Evolutionary conservation across 2,113 vertebrate species (phyloP).

Genomic region (Thamnaconus septentrionalis): DNA sequence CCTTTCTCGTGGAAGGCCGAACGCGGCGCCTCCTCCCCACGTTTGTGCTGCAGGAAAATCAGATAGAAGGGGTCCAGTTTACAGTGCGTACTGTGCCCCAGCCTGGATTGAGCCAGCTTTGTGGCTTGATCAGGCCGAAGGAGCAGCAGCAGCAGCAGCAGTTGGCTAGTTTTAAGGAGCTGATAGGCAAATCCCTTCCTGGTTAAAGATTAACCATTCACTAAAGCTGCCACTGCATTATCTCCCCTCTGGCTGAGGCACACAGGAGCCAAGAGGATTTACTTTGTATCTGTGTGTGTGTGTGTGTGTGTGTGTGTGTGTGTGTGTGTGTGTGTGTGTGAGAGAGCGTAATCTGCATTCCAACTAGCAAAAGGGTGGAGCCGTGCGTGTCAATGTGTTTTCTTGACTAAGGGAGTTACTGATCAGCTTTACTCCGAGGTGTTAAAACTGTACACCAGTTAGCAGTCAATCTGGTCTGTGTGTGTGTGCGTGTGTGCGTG

Average conservation of each 20-base stretch:
- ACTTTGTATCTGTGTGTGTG: constrained; percentile 24
- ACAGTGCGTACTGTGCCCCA: constrained; percentile 7
- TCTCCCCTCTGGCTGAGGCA: constrained; percentile 68
- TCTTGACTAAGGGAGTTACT: constrained; percentile 60
- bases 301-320: constrained; percentile 19
- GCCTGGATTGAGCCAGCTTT: constrained; percentile 35
- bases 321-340: constrained; percentile 12
- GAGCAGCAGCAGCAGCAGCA: constrained; percentile 34
- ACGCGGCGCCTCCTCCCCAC: constrained; percentile 11
- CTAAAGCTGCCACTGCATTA: constrained; percentile 72
- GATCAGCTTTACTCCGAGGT: constrained; percentile 69
- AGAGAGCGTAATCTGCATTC: constrained; percentile 56
- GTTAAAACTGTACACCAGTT: constrained; percentile 70
- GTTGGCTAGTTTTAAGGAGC: constrained; percentile 77
- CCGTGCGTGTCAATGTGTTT: constrained; percentile 34
- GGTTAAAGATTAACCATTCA: constrained; percentile 79
- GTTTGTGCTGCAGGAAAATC: constrained; percentile 1
- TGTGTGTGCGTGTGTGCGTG: constrained; percentile 16
- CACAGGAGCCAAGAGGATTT: constrained; percentile 77
- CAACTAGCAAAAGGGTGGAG: constrained; percentile 56
- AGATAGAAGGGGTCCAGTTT: constrained; percentile 8
- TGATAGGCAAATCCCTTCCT: constrained; percentile 81
- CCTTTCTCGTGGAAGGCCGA: too few species aligned
- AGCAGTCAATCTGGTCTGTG: constrained; percentile 57
- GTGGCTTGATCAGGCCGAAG: constrained; percentile 67